Evolutionary conservation across 2,113 vertebrate genomes (phyloP).

Genomic region (Oxyura jamaicensis): DNA sequence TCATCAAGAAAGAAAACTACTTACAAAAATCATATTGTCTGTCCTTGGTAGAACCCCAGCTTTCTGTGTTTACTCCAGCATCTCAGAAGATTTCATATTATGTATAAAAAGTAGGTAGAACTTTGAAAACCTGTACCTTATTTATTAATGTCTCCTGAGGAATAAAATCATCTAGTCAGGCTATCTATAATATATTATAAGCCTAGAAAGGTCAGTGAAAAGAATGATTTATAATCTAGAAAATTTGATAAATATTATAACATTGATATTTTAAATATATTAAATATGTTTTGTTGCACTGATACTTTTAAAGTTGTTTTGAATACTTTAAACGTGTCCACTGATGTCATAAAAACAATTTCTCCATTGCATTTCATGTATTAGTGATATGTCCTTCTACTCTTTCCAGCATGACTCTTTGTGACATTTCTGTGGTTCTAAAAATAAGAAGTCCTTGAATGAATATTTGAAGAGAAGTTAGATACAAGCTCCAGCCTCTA

Average conservation of each 20-base stretch:
- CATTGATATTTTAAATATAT: not conserved
- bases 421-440: not conserved
- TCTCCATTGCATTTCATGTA: not conserved
- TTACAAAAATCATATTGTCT: not conserved
- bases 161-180: not conserved
- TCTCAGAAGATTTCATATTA: not conserved
- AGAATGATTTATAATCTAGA: not conserved
- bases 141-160: not conserved
- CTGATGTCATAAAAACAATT: not conserved
- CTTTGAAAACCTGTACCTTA: not conserved
- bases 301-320: not conserved
- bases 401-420: not conserved
- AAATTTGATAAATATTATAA: not conserved
- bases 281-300: not conserved
- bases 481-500: not conserved
- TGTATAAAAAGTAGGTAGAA: not conserved
- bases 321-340: not conserved
- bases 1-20: not conserved
- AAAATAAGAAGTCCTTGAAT: not conserved
- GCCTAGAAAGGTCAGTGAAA: not conserved
- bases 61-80: not conserved
- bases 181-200: not conserved
- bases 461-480: not conserved
- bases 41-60: not conserved
- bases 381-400: not conserved